Base-by-base conservation (phyloP, 2,113 vertebrate species). In the Microtus pennsylvanicus region DNA sequence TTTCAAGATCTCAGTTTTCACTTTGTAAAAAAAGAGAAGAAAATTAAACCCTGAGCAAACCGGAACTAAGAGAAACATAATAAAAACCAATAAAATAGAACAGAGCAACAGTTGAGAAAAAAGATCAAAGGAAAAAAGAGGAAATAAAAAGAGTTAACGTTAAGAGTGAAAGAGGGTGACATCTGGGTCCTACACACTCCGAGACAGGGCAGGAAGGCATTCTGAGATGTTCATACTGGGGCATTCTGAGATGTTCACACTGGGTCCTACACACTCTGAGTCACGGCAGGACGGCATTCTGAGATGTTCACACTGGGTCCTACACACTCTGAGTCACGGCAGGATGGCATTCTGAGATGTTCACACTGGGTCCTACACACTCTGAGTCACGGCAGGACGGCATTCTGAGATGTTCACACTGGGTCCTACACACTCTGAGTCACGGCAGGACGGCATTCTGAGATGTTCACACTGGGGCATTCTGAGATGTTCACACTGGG, bases 51-150 rank as follows among this genome's bases (percentile, higher is more conserved):
- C 11, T 38, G 35, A 22, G 7, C 35, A 96, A 95, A 35, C 38
- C 17, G 7, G 65, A 95, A 89, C 13, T 88, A 87, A 90, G 19
- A 87, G 45, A 90, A 89, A 83, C 6, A 89, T 42, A 88, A 38
- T 19, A 72, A 24, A 74, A 74, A 76, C 70, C 63, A 81, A 94
- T 94, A 38, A 93, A 92, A 86, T 19, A 85, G 50, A 91, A 65
- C 19, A 92, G 67, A 86, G 21, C 28, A 58, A 78, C 13, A 70
- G 69, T 1, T 61, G 8, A 76, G 58, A 85, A 81, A 91, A 75
- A 74, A n/a, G 22, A 52, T 35, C 70, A 94, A 92, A 70, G 55
- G 63, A 33, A 63, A 96, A 65, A 96, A 65, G 67, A 83, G 22
- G 42, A 58, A 92, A 70, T 65, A 13, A 4, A 85, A 55, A 65